Evolutionary conservation across 2,888 invertebrate species (phyloP), one percentile per base, ranked within the genome.

Genomic region (Pherbina coryleti): DNA sequence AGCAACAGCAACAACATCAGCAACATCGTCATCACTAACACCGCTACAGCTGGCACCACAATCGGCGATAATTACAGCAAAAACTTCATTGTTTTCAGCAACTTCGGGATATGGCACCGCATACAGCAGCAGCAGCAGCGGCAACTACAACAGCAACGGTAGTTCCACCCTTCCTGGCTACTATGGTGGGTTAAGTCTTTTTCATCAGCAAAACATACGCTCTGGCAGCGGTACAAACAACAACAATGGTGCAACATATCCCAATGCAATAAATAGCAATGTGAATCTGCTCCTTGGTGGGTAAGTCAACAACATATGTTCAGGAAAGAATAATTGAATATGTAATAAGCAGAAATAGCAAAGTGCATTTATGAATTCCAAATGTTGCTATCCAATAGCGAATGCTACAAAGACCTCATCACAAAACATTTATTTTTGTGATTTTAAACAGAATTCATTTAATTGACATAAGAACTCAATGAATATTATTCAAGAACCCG

Each of bases 241-340:
- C 78, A 82, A 85, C 75, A 72, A 81, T 82, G 4, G 80, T 62
- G 72, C 83, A 28, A 81, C 83, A 37, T 87, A 86, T 82, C 83
- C 87, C 25, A 84, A 87, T 81, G 85, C 85, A 80, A 88, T 87
- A 83, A 88, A 93, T 86, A 93, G 93, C 83, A 92, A 92, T 85
- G 92, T 93, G 86, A 95, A 95, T 90, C 91, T 95, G 82, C 92
- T 95, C 84, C 92, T 95, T 83, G 94, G 95, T 90, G 95, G 95
- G 95, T 95, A 89, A 92, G 93, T 86, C 37, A 77, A 66, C 57
- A 25, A 25, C n/a, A 25, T 19, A 9, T 25, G 25, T 25, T 37
- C 37, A 37, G 8, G 8, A 37, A 37, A 53, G 31, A 25, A 49
- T 53, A 9, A 3, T 25, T 53, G 9, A 9, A 72, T 51, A 28